phyloP scores from a whole-genome alignment of 1,140 invertebrate species.

The Cydia splendana region DNA sequence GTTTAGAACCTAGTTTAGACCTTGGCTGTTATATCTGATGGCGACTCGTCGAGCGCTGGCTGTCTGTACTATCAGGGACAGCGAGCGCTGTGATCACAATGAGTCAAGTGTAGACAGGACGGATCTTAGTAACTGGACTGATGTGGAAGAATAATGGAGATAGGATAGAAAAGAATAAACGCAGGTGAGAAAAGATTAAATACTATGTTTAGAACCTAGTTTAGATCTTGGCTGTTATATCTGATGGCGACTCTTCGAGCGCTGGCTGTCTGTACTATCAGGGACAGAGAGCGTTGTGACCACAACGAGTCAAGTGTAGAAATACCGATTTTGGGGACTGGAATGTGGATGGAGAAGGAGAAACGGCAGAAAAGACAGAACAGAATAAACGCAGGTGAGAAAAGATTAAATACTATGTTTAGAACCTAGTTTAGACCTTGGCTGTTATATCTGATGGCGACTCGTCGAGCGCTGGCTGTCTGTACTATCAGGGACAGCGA shows the following conservation, averaged over 20 bases:
- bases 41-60: conserved; percentile 32
- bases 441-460: conserved; percentile 36
- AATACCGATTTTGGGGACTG: background rate
- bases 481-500: conserved; percentile 56
- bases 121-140: conserved; percentile 22
- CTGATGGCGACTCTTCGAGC: too few species aligned
- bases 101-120: conserved; percentile 43
- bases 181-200: too few species aligned
- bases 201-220: too few species aligned
- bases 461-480: conserved; percentile 53
- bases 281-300: conserved; percentile 54
- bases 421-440: too few species aligned
- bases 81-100: conserved; percentile 47
- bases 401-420: too few species aligned
- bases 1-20: too few species aligned
- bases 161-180: background rate
- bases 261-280: conserved; percentile 42
- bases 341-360: background rate
- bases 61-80: conserved; percentile 57
- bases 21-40: too few species aligned
- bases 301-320: conserved; percentile 42
- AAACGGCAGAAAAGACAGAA: background rate
- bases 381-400: too few species aligned
- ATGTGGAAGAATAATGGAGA: background rate
- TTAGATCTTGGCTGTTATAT: too few species aligned